phyloP scores from a whole-genome alignment of 2,797 vertebrate species.

The Tapera naevia region DNA sequence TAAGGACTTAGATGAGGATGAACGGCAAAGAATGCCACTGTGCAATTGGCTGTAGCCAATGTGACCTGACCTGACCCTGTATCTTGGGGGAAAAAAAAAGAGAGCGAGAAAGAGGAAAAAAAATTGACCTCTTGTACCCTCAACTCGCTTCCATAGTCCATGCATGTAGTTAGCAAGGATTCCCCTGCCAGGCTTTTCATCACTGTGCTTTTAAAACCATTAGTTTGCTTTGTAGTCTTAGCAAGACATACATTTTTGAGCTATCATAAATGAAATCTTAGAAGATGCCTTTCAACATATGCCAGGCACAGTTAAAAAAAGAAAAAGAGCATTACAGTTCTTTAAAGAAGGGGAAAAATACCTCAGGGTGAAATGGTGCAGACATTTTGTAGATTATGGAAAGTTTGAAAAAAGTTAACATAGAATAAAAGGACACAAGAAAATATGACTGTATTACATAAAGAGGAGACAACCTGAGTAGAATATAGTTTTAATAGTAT shows the following conservation, averaged over 20 bases:
- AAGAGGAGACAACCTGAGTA: neutral
- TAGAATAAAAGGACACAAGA: slow-evolving; percentile 14
- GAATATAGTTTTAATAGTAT: neutral
- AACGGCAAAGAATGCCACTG: slow-evolving; percentile 68
- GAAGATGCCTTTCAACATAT: slow-evolving; percentile 74
- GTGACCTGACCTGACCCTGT: slow-evolving; percentile 62
- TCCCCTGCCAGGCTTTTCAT: slow-evolving; percentile 73
- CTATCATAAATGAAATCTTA: slow-evolving; percentile 72
- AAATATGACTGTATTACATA: neutral
- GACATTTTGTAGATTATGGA: slow-evolving; percentile 25
- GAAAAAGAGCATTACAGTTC: slow-evolving; percentile 42
- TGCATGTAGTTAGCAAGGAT: slow-evolving; percentile 50
- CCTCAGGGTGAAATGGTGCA: slow-evolving; percentile 3
- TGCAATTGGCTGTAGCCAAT: slow-evolving; percentile 72
- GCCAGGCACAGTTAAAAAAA: slow-evolving; percentile 53
- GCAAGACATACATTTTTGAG: slow-evolving; percentile 62
- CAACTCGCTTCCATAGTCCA: slow-evolving; percentile 60
- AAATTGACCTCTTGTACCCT: slow-evolving; percentile 57
- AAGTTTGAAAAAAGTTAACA: slow-evolving; percentile 42
- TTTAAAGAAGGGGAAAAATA: slow-evolving; percentile 34
- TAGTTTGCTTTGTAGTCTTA: slow-evolving; percentile 66
- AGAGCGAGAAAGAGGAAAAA: neutral
- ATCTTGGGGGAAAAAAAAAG: neutral
- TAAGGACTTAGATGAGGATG: slow-evolving; percentile 67
- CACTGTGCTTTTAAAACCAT: slow-evolving; percentile 69